These are phyloP conservation scores for Falco cherrug DNA, from an alignment of 2,797 vertebrate genomes.

Conservation along the genomic window DNA sequence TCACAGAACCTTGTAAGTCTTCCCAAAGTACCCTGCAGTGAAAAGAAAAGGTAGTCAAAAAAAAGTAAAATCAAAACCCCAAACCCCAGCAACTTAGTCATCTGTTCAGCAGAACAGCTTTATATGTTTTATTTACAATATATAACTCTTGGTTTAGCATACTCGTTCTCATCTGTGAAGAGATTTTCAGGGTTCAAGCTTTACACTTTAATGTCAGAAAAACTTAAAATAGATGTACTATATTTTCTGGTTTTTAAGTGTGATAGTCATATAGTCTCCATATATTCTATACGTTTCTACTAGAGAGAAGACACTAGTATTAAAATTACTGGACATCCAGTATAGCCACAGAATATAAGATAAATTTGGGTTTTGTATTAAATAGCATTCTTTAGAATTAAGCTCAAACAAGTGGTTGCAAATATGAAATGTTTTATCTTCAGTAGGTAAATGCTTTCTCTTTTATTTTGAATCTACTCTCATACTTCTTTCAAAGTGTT, in stretches of 20 bases:
- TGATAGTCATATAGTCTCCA: neutral
- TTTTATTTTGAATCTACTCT: neutral
- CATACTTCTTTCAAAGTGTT: neutral
- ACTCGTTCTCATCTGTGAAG: neutral
- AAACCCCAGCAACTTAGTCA: neutral
- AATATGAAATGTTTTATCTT: neutral
- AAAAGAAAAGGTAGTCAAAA: neutral
- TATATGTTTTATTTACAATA: constrained; percentile 26
- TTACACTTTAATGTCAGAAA: neutral
- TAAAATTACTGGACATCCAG: neutral
- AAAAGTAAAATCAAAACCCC: neutral
- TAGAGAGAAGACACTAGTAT: neutral
- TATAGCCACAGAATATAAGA: neutral
- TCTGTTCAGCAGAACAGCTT: constrained; percentile 9
- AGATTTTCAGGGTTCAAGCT: neutral
- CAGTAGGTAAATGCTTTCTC: neutral
- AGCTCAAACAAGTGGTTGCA: neutral
- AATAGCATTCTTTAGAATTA: neutral
- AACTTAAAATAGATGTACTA: neutral
- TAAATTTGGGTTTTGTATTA: neutral
- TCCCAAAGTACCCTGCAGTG: neutral
- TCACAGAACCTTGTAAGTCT: neutral
- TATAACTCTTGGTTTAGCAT: neutral
- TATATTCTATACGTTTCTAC: neutral
- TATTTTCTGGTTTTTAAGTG: neutral